Evolutionary conservation across 2,797 vertebrate genomes (phyloP), one percentile per base, ranked within the genome.

Genomic region (Rhinichthys osculus): DNA sequence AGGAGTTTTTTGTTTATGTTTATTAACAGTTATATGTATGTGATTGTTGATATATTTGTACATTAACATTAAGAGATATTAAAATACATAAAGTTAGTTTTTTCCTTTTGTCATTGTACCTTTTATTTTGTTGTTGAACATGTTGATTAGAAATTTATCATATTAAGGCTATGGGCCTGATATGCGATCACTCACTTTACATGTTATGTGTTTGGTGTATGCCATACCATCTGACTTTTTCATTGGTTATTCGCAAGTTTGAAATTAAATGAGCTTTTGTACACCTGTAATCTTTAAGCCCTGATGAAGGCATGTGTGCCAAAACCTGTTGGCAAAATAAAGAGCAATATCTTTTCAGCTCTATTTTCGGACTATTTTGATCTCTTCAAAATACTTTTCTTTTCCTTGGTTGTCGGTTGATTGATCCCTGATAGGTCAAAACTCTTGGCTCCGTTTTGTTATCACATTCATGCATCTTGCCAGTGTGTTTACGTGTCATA

Each of bases 401-500:
- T 8, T 54, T 50, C 1, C 23, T 1, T 40, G 17, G 35, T 38
- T 84, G 84, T 84, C 27, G 23, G 81, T 21, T 23, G 80, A 73
- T 84, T 82, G 77, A 81, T 81, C 59, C 62, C 42, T 72, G 70
- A 78, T 79, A 69, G 74, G 81, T 84, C 79, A 62, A 67, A 85
- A 78, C n/a, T 79, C 78, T 82, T 80, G 82, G 47, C 85, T 88
- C 72, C 50, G 23, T 86, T 88, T 69, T 35, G 67, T 79, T 71
- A 59, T 79, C 76, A 79, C 76, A 78, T 71, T 47, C 38, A 11
- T 47, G 83, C 76, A 79, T 78, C 76, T 70, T 90, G 64, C 73
- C 71, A 83, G 72, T 70, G 74, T 78, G 33, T 85, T 85, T 88
- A 52, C 73, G 62, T 88, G 87, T 86, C 83, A 88, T 88, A 90